Evolutionary conservation across 2,888 invertebrate genomes (phyloP).

Genomic region (Cataglyphis rosenhaueri): DNA sequence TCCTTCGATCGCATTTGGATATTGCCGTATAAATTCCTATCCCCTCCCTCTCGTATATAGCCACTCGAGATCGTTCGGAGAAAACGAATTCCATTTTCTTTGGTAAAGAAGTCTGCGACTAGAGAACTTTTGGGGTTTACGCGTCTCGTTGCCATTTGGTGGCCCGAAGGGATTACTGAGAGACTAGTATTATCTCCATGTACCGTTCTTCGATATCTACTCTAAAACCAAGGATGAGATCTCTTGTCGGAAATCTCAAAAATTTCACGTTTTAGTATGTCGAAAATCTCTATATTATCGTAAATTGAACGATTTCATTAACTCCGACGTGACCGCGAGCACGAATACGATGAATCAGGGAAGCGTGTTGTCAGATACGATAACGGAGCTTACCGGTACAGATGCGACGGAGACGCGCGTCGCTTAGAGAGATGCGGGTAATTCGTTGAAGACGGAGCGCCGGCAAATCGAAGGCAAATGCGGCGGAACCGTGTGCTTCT

Average conservation of each 20-base stretch:
- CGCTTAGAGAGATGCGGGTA: conserved; percentile 30
- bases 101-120: conserved; percentile 60
- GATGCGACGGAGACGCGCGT: background rate
- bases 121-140: conserved; percentile 61
- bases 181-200: conserved; percentile 36
- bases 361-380: conserved; percentile 32
- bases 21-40: conserved; percentile 56
- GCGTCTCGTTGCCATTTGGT: conserved; percentile 45
- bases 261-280: background rate
- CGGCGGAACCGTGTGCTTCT: conserved; percentile 65
- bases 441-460: conserved; percentile 53
- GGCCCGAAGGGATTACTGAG: conserved; percentile 41
- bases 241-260: background rate
- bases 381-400: conserved; percentile 10
- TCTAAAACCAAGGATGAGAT: background rate
- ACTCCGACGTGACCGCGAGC: background rate
- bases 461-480: conserved; percentile 66
- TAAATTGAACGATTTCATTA: conserved; percentile 18
- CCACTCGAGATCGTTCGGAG: conserved; percentile 56
- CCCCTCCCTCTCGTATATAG: conserved; percentile 15
- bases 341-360: background rate
- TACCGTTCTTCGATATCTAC: conserved; percentile 45
- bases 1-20: conserved; percentile 68
- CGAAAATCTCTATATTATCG: background rate
- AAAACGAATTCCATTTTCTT: conserved; percentile 69